Conservation (phyloP, 2,888 invertebrate genomes). For the Nyleta sp. region DNA sequence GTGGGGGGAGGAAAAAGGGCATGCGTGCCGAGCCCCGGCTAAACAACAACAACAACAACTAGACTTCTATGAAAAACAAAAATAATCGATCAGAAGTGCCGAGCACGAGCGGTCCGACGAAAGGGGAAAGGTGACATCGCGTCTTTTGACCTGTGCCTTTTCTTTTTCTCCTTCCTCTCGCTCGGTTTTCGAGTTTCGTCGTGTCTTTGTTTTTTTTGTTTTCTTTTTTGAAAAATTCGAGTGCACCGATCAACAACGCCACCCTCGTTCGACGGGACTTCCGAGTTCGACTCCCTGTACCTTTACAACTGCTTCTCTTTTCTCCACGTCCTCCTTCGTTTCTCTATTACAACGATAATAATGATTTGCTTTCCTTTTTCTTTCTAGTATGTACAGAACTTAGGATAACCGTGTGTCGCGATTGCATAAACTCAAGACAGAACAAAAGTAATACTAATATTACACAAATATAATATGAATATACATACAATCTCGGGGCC, state of each 20-base stretch:
- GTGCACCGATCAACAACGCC: conserved; percentile 58
- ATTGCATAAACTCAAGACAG: conserved; percentile 67
- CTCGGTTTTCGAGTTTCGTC: too few species aligned
- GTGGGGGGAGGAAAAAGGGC: conserved; percentile 37
- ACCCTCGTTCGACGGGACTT: too few species aligned
- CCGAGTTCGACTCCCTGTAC: conserved; percentile 64
- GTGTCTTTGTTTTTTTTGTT: background rate
- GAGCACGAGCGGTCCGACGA: conserved; percentile 27
- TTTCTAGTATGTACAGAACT: conserved; percentile 74
- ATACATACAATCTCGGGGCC: conserved; percentile 66
- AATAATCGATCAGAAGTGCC: conserved; percentile 65
- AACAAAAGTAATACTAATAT: conserved; percentile 74
- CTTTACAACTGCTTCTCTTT: conserved; percentile 62
- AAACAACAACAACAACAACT: conserved; percentile 66
- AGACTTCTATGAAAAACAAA: conserved; percentile 60
- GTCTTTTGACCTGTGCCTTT: conserved; percentile 6
- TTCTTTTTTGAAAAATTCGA: conserved; percentile 48
- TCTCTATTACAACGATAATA: conserved; percentile 69
- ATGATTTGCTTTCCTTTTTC: conserved; percentile 55
- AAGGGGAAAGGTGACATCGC: conserved; percentile 10
- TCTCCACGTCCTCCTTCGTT: background rate
- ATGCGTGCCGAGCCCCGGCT: conserved; percentile 56
- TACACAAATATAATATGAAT: conserved; percentile 75
- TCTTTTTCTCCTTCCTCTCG: background rate
- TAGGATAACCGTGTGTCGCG: conserved; percentile 65